Percentiles rank a stretch among this genome's conserved stretches.
phyloP scores from a whole-genome alignment of 1,140 invertebrate genomes.

The Lasioglossum albipes region DNA sequence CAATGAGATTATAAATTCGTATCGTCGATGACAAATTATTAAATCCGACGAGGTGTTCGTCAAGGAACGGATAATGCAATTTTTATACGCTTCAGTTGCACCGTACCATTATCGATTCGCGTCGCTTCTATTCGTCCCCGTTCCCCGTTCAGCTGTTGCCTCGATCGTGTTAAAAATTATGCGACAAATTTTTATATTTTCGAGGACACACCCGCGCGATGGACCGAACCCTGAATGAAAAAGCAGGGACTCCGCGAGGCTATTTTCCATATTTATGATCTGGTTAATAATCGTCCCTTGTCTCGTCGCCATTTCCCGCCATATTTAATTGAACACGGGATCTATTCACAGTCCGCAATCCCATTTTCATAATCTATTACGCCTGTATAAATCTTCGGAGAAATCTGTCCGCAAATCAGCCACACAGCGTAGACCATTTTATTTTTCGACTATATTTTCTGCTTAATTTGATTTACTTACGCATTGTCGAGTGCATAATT shows the following conservation, averaged over 20 bases:
- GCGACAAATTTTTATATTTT: slow-evolving; percentile 57
- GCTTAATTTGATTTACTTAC: not conserved
- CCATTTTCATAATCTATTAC: slow-evolving; percentile 27
- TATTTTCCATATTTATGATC: slow-evolving; percentile 54
- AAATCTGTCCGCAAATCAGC: too few species aligned
- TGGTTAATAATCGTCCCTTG: slow-evolving; percentile 51
- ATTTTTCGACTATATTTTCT: not conserved
- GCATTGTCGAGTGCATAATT: too few species aligned
- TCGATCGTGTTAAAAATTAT: slow-evolving; percentile 60
- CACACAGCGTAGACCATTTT: not conserved
- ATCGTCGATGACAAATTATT: slow-evolving; percentile 62
- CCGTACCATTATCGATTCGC: slow-evolving; percentile 63
- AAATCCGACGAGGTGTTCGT: slow-evolving; percentile 62
- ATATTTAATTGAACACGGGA: slow-evolving; percentile 25
- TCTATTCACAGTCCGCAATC: not conserved
- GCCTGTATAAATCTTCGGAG: not conserved
- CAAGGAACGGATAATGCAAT: slow-evolving; percentile 66
- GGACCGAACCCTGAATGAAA: slow-evolving; percentile 12
- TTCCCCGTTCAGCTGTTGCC: slow-evolving; percentile 36
- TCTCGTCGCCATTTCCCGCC: slow-evolving; percentile 10
- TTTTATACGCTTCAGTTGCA: slow-evolving; percentile 60
- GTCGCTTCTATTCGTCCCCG: slow-evolving; percentile 57
- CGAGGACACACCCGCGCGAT: not conserved
- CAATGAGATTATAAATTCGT: slow-evolving; percentile 58
- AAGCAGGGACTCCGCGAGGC: not conserved